These are phyloP conservation scores for Sylvia borin DNA, from an alignment of 2,797 vertebrate species.

Conservation along the genomic window DNA sequence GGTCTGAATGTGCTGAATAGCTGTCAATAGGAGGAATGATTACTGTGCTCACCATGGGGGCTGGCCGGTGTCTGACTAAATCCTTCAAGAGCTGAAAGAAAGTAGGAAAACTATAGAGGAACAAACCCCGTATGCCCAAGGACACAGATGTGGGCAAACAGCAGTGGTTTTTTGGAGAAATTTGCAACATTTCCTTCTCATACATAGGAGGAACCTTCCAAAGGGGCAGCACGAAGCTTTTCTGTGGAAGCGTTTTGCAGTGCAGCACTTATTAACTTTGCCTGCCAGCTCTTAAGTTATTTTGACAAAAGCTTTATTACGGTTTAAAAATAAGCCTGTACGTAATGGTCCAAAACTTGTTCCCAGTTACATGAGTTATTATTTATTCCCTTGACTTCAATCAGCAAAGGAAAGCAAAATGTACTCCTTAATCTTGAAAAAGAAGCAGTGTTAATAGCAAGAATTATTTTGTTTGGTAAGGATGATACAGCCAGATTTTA, in stretches of 20 bases:
- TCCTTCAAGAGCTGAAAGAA: not conserved
- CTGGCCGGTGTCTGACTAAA: not conserved
- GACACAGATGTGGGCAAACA: too few species aligned
- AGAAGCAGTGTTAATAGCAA: constrained; percentile 2
- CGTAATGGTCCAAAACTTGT: not conserved
- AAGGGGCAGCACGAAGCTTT: not conserved
- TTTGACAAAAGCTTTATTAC: constrained; percentile 3
- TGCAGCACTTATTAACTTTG: not conserved
- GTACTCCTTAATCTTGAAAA: not conserved
- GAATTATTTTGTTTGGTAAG: constrained; percentile 20
- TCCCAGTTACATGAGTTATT: not conserved
- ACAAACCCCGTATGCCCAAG: not conserved
- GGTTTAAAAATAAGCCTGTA: not conserved
- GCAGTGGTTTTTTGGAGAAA: not conserved
- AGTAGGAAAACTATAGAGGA: not conserved
- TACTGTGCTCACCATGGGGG: not conserved
- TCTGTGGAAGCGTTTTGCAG: not conserved
- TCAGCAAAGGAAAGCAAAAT: not conserved
- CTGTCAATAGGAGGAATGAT: not conserved
- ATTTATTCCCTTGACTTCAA: constrained; percentile 4
- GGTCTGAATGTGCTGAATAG: not conserved
- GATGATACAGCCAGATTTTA: not conserved
- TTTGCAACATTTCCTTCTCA: not conserved
- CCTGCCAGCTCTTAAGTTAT: not conserved
- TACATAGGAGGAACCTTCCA: not conserved